phyloP scores from a whole-genome alignment of 2,888 invertebrate species.

The Phragmatobia fuliginosa region DNA sequence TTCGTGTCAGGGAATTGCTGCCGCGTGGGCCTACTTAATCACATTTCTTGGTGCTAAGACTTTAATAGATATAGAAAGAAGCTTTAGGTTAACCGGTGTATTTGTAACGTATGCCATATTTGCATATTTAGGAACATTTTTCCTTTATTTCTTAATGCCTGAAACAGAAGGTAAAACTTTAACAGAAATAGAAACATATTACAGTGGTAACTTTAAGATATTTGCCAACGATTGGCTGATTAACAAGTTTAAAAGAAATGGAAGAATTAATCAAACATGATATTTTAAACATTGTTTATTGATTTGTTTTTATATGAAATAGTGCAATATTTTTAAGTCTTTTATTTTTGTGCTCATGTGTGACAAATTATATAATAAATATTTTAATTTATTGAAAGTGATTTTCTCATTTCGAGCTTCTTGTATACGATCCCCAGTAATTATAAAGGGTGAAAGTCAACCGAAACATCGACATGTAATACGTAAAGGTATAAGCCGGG shows the following conservation, averaged over 20 bases:
- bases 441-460: background rate
- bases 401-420: background rate
- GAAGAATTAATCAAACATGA: constrained; percentile 34
- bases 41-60: constrained; percentile 85
- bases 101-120: constrained; percentile 81
- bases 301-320: background rate
- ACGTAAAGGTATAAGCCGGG: background rate
- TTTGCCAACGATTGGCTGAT: constrained; percentile 79
- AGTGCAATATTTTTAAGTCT: background rate
- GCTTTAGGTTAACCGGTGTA: constrained; percentile 78
- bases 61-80: constrained; percentile 78
- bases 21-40: constrained; percentile 83
- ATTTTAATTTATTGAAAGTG: background rate
- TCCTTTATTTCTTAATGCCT: constrained; percentile 83
- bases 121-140: constrained; percentile 79
- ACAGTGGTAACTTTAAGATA: constrained; percentile 68
- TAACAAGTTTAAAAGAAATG: constrained; percentile 70
- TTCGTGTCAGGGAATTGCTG: constrained; percentile 82
- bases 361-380: background rate
- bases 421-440: background rate
- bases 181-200: constrained; percentile 83
- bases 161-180: constrained; percentile 86
- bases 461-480: background rate
- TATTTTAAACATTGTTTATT: background rate
- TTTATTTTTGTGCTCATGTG: background rate